These are phyloP conservation scores for Myotis findleyi DNA, from an alignment of 2,797 vertebrate genomes.

Conservation along the genomic window DNA sequence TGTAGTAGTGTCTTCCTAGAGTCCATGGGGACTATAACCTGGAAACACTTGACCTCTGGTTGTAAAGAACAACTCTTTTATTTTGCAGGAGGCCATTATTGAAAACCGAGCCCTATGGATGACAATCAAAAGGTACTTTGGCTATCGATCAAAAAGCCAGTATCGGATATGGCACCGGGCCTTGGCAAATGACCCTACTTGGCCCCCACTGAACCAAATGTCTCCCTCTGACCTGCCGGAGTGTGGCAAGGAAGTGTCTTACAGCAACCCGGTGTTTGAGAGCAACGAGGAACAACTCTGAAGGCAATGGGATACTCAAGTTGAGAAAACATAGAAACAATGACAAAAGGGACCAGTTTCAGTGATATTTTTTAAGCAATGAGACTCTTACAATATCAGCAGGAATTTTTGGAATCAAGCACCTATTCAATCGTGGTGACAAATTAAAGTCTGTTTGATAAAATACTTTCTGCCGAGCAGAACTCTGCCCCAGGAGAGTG, in stretches of 20 bases:
- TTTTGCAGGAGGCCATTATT: conserved; percentile 86
- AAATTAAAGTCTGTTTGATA: conserved; percentile 57
- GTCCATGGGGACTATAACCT: background rate
- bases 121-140: conserved; percentile 82
- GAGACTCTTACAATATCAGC: background rate
- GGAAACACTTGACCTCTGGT: background rate
- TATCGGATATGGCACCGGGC: conserved; percentile 85
- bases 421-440: background rate
- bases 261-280: conserved; percentile 88
- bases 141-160: conserved; percentile 84
- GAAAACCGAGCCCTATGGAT: conserved; percentile 88
- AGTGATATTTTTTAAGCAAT: background rate
- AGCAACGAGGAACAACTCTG: conserved; percentile 81
- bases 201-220: conserved; percentile 87
- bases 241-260: conserved; percentile 76
- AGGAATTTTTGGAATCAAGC: conserved; percentile 24
- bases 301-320: background rate
- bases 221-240: conserved; percentile 72
- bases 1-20: background rate
- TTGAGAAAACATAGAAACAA: background rate
- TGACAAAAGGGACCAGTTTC: background rate
- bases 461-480: background rate
- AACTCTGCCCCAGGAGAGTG: background rate
- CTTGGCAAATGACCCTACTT: conserved; percentile 83
- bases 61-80: conserved; percentile 54